Evolutionary conservation across 2,888 invertebrate species (phyloP), one percentile per base, ranked within the genome.

Genomic region (Phyllotreta cruciferae): DNA sequence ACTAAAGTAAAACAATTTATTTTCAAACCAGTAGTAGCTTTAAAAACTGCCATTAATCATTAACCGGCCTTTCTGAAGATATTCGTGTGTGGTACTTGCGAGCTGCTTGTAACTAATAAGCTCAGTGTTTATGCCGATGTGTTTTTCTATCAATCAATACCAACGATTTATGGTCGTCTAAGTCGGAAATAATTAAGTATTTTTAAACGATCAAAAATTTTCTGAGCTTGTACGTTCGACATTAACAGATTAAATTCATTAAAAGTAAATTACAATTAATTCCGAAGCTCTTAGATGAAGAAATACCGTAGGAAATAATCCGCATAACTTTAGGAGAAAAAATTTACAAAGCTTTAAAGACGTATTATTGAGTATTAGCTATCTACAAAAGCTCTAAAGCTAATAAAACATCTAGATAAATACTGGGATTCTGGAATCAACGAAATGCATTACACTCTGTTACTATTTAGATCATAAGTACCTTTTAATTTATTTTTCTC

Each of bases 31-130:
- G 57, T 64, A 57, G 62, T 57, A 53, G 66, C 56, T 62, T 66
- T 56, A 61, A 63, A 66, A 55, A 63, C 38, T 24, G 49, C 45
- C 57, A 68, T 68, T 66, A 64, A 68, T 68, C 68, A 68, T 41
- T 44, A 53, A 14, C 60, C 45, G 61, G 8, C 49, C 39, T 9
- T 58, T 66, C 55, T 47, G 64, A 62, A 61, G 53, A 65, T 14
- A 56, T 53, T 54, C 54, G 60, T 64, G 64, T 67, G 67, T 64
- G 64, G 64, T 41, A 24, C 24, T 24, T 24, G 4, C 24, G 45
- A 63, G 56, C 61, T 60, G 54, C 41, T 65, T 47, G 42, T 58
- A 52, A 44, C 53, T 60, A 42, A 66, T 66, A 61, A 55, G 34
- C 36, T 64, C 41, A 34, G 50, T 60, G 60, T 60, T 50, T 50